Conservation (phyloP, 2,888 invertebrate species). For the Athalia circularis region DNA sequence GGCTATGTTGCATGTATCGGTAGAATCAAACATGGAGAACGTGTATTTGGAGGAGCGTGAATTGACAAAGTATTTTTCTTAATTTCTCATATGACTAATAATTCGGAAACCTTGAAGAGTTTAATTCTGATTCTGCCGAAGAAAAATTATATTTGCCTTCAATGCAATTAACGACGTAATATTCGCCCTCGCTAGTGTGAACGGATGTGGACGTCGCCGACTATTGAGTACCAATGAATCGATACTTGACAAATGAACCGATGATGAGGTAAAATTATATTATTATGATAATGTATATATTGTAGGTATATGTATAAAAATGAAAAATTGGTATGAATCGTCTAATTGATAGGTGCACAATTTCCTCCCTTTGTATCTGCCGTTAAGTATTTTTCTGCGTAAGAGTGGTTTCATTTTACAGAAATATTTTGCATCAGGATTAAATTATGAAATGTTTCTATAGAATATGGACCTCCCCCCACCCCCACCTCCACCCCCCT, state of each 20-base stretch:
- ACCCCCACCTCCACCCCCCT: no score
- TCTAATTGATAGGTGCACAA: slow-evolving; percentile 1
- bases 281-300: slow-evolving; percentile 9
- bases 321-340: neutral
- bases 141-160: neutral
- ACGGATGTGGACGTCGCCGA: neutral
- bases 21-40: neutral
- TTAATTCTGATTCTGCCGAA: neutral
- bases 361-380: slow-evolving; percentile 1
- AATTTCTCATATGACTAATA: neutral
- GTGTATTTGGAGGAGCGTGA: neutral
- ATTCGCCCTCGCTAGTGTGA: neutral
- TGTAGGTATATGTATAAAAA: slow-evolving; percentile 10
- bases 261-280: neutral
- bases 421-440: slow-evolving; percentile 1
- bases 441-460: neutral
- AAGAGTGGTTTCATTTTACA: slow-evolving; percentile 8
- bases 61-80: neutral
- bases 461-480: neutral
- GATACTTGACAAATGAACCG: neutral
- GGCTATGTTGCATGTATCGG: no score
- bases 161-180: no score
- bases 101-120: neutral
- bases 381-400: slow-evolving; percentile 19
- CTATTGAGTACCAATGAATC: slow-evolving; percentile 1